A percentile compares a stretch with the other conserved stretches of the same genome.
Conservation (phyloP, 2,113 vertebrate species). For the Toxostoma redivivum region DNA sequence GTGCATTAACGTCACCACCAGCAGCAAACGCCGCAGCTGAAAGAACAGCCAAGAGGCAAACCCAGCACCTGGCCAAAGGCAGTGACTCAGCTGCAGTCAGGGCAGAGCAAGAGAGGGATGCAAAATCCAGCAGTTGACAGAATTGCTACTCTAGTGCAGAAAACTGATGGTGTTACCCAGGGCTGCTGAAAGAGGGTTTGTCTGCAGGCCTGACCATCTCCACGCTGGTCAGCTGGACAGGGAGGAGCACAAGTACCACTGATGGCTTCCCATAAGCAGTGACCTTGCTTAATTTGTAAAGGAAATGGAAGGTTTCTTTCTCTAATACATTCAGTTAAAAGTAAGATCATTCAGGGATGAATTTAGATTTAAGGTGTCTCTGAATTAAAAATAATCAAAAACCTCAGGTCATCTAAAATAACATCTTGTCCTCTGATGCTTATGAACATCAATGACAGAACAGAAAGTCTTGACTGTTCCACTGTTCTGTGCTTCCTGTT, state of each 20-base stretch:
- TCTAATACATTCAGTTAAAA: background rate
- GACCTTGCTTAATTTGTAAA: background rate
- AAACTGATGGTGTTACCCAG: background rate
- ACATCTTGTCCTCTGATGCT: background rate
- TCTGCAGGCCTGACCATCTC: background rate
- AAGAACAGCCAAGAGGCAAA: background rate
- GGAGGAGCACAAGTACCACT: background rate
- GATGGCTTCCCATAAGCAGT: background rate
- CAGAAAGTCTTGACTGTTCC: background rate
- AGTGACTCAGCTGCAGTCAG: background rate
- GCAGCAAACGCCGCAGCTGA: background rate
- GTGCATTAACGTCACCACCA: background rate
- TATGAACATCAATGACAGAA: background rate
- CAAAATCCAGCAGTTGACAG: background rate
- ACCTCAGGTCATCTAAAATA: background rate
- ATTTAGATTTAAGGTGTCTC: background rate
- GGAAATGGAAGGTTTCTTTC: background rate
- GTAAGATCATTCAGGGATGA: background rate
- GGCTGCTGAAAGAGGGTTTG: background rate
- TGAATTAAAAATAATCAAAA: background rate
- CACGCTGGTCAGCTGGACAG: rapidly evolving
- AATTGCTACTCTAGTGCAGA: background rate
- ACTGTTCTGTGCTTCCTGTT: background rate
- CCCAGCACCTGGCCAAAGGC: background rate
- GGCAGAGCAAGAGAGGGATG: background rate